Conservation (phyloP, 2,888 invertebrate genomes). For the Callimorpha dominula region DNA sequence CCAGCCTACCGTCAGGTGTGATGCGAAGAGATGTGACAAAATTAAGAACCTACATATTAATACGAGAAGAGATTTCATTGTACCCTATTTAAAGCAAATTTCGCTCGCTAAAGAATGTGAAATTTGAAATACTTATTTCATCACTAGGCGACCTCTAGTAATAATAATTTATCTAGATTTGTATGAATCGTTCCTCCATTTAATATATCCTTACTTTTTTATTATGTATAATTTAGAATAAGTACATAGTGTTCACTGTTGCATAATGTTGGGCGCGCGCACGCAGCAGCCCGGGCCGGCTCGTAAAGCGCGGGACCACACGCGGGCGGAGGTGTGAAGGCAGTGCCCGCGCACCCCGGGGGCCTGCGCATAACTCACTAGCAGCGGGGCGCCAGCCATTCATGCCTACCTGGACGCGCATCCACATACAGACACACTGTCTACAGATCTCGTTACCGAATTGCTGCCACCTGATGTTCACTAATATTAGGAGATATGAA, state of each 20-base stretch:
- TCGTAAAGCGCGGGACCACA: slow-evolving; percentile 85
- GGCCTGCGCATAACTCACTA: slow-evolving; percentile 84
- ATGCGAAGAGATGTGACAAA: background rate
- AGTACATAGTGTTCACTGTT: slow-evolving; percentile 32
- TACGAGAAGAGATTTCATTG: too few relatives aligned
- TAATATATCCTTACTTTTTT: background rate
- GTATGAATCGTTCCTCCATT: background rate
- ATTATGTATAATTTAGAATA: background rate
- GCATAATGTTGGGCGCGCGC: slow-evolving; percentile 58
- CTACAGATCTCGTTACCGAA: slow-evolving; percentile 63
- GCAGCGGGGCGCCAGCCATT: slow-evolving; percentile 85
- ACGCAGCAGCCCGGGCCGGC: slow-evolving; percentile 74
- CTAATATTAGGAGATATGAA: slow-evolving; percentile 21
- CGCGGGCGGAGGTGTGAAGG: slow-evolving; percentile 87
- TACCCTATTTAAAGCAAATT: too few relatives aligned
- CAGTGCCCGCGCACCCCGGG: slow-evolving; percentile 79
- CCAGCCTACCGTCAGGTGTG: too few relatives aligned
- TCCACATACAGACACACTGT: slow-evolving; percentile 79
- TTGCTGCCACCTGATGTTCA: slow-evolving; percentile 33
- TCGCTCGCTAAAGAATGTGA: too few relatives aligned
- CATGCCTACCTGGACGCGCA: slow-evolving; percentile 80
- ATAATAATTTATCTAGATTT: background rate
- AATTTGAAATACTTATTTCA: too few relatives aligned
- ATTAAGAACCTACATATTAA: background rate
- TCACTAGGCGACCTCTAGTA: too few relatives aligned